Evolutionary conservation across 2,888 invertebrate species (phyloP), one percentile per base, ranked within the genome.

Genomic region (Eupsilia transversa): DNA sequence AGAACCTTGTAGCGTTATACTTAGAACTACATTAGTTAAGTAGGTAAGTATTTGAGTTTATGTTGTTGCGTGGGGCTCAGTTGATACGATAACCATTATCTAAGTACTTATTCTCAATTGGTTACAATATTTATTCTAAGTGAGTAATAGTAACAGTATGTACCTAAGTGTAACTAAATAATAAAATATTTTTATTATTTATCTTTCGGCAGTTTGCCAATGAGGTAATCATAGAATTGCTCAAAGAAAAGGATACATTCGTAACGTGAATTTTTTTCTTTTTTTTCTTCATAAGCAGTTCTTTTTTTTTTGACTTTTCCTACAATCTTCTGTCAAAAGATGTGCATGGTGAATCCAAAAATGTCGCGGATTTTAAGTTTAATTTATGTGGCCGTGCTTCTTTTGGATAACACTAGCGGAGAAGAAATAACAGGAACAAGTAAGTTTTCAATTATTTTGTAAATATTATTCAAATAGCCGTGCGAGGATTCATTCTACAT

Each of bases 341-440:
- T 60, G 41, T 38, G 17, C 30, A n/a, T 35, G 12, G n/a, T 46
- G 27, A 4, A 10, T 14, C 56, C 27, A 9, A 85, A 57, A 71
- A 86, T 86, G 86, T 60, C 38, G 41, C 57, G 43, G 17, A 38
- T 65, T 43, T 60, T 74, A 60, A n/a, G 43, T 59, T 64, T 85
- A 35, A 30, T 86, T 61, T 83, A 14, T 60, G 52, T 74, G n/a
- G 61, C 61, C n/a, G 66, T 70, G 14, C 17, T 76, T 23, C 33
- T 79, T n/a, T 20, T 75, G 38, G 12, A 66, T 12, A 14, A 60
- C 20, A 67, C 60, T 14, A 56, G 56, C n/a, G 54, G 86, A 41
- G 61, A 74, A 54, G 56, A 77, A 43, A 41, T 59, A 33, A 41
- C 43, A 27, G 66, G n/a, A 23, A 3, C 38, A 56, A 35, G 82